Evolutionary conservation across 92 coral and sea anemone species (phyloP), one percentile per base, ranked within the genome.

Genomic region (Porites rus): DNA sequence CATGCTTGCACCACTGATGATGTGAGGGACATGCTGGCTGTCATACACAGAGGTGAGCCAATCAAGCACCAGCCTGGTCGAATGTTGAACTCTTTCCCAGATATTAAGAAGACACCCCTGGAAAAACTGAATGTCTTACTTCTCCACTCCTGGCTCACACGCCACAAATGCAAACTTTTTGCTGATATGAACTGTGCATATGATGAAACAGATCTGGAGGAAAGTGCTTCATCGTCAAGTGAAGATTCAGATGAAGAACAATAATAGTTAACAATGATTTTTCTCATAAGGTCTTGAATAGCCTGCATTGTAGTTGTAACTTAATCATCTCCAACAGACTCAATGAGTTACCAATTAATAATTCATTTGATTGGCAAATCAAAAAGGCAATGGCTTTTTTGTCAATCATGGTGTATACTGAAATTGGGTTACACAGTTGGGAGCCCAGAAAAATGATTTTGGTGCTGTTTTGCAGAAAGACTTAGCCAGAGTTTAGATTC

Each of bases 1-100:
- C 89, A 89, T 76, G 91, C 93, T 22, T 82, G 87, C 72, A 76
- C 96, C n/a, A 87, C 90, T 51, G 93, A 89, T 69, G 92, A 90
- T 51, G 68, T 81, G 81, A 86, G 87, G 11, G 69, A 87, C 51
- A 87, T 76, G 83, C 59, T 53, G 10, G 64, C 59, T 19, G 80
- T 76, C 31, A 75, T 31, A 84, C 87, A 46, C 75, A 18, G 85
- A 92, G 63, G 72, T 83, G 74, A 87, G 88, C 80, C 62, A 53
- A n/a, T n/a, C 75, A 58, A 28, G 56, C 74, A 54, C 59, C 64
- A 60, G 38, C 51, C 77, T 31, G 74, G 81, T 76, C 17, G 81
- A 61, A 69, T 74, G 75, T 19, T 63, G 60, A 65, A 77, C 79
- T 68, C 72, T 56, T 82, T 76, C 78, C 84, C 38, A 76, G 77